Percentiles rank a stretch among this genome's conserved stretches.
Evolutionary conservation across 2,797 vertebrate species (phyloP).

Genomic region (Pseudochirops corinnae): DNA sequence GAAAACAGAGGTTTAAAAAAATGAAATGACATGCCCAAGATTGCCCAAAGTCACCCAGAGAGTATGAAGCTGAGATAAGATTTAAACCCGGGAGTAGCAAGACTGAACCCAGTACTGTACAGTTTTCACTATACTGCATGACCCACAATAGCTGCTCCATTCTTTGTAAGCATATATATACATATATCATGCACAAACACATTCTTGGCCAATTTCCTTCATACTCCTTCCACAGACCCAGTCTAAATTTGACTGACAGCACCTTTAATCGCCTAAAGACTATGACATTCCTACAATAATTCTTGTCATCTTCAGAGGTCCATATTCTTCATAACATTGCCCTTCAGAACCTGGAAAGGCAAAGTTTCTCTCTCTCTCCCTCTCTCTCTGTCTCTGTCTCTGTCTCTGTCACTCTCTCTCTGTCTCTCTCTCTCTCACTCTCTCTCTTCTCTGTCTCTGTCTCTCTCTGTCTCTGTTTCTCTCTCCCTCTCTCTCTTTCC

Average conservation of each 20-base stretch:
- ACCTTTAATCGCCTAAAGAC: not conserved
- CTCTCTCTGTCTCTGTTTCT: no score
- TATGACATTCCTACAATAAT: not conserved
- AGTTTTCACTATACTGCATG: not conserved
- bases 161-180: not conserved
- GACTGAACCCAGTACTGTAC: not conserved
- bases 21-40: not conserved
- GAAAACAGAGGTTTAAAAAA: not conserved
- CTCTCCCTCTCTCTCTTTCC: no score
- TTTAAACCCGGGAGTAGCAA: rapidly evolving
- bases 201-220: not conserved
- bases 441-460: no score
- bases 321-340: not conserved
- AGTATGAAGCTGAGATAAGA: not conserved
- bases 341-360: not conserved
- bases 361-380: not conserved
- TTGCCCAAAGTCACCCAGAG: not conserved
- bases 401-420: no score
- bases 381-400: no score
- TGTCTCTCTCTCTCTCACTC: no score
- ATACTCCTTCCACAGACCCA: not conserved
- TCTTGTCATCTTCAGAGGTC: rapidly evolving
- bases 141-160: not conserved
- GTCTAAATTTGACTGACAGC: not conserved
- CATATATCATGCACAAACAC: not conserved